Percentiles rank a stretch among this genome's conserved stretches.
phyloP scores from a whole-genome alignment of 2,797 vertebrate genomes.

The Pterois miles region DNA sequence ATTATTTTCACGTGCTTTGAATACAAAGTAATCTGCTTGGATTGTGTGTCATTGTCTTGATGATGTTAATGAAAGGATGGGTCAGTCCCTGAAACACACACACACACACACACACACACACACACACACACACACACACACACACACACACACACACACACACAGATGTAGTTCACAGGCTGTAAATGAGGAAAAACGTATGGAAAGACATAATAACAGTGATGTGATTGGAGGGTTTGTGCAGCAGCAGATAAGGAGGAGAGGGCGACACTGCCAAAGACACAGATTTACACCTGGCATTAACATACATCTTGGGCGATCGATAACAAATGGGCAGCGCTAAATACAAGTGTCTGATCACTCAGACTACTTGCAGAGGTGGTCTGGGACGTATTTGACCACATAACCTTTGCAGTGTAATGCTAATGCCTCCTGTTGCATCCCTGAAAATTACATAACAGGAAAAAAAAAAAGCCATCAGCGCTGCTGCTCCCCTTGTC shows the following conservation, averaged over 20 bases:
- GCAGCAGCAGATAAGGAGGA: no score
- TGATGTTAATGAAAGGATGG: neutral
- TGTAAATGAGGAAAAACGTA: neutral
- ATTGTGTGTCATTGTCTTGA: neutral
- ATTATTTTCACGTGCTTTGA: constrained; percentile 39
- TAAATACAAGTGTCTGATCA: neutral
- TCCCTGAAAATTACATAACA: neutral
- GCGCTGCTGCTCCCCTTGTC: no score
- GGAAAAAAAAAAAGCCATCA: neutral
- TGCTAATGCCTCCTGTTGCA: neutral
- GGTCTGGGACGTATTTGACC: neutral
- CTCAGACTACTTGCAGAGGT: neutral
- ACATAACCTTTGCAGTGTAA: neutral
- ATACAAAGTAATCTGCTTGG: constrained; percentile 35
- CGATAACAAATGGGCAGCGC: neutral
- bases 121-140: neutral
- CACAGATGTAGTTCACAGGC: neutral
- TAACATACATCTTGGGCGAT: neutral
- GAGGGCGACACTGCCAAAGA: neutral
- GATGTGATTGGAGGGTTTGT: no score
- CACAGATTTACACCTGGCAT: neutral
- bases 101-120: neutral
- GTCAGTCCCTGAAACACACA: neutral
- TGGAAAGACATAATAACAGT: neutral
- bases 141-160: neutral